Evolutionary conservation across 2,113 vertebrate species (phyloP), one percentile per base, ranked within the genome.

Genomic region (Gavia stellata): DNA sequence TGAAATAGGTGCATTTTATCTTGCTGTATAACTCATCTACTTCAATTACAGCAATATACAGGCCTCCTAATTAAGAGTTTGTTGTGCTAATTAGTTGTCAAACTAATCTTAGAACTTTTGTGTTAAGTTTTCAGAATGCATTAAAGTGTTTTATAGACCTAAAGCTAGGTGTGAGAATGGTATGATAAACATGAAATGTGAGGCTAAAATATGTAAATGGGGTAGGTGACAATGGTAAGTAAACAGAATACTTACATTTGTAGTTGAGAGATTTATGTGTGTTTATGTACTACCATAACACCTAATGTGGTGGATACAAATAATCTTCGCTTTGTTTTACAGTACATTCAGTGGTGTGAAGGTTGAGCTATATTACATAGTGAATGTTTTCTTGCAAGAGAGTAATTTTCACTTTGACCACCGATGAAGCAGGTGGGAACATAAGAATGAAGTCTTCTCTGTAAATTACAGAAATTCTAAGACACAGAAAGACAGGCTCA

Each of bases 71-170:
- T 90, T 95, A 94, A 96, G 82, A 97, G 88, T 86, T 83, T 89
- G 56, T 87, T 97, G 71, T 94, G 85, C 86, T 96, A 92, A 91
- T 94, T 97, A 96, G 82, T 91, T 91, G 95, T 94, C 72, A 96
- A 80, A 86, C 86, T 95, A 85, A 81, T 93, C 68, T 72, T 86
- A 65, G 33, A 90, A 61, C 72, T 96, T 94, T 61, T 25, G 8
- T 42, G 19, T 93, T 78, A 90, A 86, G 29, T 88, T 91, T 92
- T 91, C 70, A 75, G 59, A 97, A 65, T 72, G 42, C 71, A 52
- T 95, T 88, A 94, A 86, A 79, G n/a, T 52, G 29, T 78, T 92
- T 91, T 84, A 17, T 50, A 89, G 82, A 90, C 66, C 67, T 86
- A 31, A 86, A 47, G 79, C 71, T 65, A 90, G 92, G 53, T 93